These are phyloP conservation scores for Cephus cinctus DNA, from an alignment of 1,140 invertebrate species.

Conservation along the genomic window DNA sequence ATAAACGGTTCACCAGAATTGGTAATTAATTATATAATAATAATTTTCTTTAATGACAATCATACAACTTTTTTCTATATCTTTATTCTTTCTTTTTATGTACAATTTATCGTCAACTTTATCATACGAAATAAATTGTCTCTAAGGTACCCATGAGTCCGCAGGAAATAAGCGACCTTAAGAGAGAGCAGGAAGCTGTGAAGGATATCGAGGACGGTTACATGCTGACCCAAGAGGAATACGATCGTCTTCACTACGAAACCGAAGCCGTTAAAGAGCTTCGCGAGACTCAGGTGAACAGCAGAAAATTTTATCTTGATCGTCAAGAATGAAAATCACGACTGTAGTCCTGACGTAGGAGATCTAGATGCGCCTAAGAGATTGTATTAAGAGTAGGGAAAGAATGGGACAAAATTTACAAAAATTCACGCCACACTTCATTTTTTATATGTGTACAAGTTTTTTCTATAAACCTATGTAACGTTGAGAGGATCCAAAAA, in stretches of 20 bases:
- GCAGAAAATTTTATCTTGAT: no score
- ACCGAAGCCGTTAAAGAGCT: constrained; percentile 62
- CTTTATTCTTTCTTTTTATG: background rate
- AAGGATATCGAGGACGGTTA: constrained; percentile 54
- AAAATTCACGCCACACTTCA: no score
- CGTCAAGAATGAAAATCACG: no score
- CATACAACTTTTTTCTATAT: no score
- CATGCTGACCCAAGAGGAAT: constrained; percentile 59
- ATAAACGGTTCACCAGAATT: constrained; percentile 25
- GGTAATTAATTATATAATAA: constrained; percentile 18
- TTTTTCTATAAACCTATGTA: no score
- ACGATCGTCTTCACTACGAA: constrained; percentile 61
- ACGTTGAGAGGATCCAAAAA: no score
- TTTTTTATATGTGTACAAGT: no score
- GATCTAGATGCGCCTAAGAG: no score
- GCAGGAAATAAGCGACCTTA: constrained; percentile 24
- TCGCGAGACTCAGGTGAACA: constrained; percentile 58
- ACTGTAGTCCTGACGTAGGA: no score
- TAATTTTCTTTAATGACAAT: background rate
- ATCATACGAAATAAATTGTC: background rate
- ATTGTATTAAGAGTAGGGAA: no score
- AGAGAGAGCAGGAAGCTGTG: constrained; percentile 43
- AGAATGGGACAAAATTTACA: no score
- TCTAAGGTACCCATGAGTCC: constrained; percentile 25
- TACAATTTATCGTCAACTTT: background rate